Base-by-base conservation (phyloP, 2,113 vertebrate genomes). In the Natator depressus region DNA sequence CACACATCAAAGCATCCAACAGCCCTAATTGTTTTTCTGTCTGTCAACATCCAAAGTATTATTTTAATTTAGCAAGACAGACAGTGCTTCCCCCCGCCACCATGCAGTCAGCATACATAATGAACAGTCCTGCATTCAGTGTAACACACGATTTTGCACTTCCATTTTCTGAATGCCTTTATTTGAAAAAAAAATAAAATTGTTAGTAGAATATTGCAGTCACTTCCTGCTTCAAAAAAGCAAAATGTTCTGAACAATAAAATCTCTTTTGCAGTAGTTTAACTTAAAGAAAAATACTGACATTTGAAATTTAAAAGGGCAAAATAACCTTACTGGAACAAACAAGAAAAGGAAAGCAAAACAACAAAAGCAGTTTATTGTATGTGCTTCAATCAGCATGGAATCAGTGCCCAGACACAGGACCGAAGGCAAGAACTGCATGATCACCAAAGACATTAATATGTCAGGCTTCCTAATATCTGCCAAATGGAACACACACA, bases 21-120 rank as follows among this genome's bases (percentile, higher is more conserved):
- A 84, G 90, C 90, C 93, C 90, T 89, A 76, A 96, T 95, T 93
- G 95, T 93, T 96, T 90, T 89, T 82, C 93, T 94, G 94, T 55
- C 95, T 87, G 78, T 94, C 95, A 95, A 91, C 93, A 92, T 88
- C 35, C 89, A 94, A 81, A 94, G 85, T 35, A 96, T 96, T 96
- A 94, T 89, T 93, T 90, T 93, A 82, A 95, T 95, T 96, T 80
- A 95, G 93, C 97, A 96, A 96, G 93, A 84, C 93, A 97, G 95
- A 95, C 93, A 94, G 84, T 11, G 53, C 76, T 0, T 14, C 6
- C 19, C 19, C 19, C 54, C 54, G 19, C 11, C 4, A 17, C 3
- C 10, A 10, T 12, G 49, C 59, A 55, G 89, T 82, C 92, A 96
- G 94, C 95, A 96, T 55, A 69, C 54, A n/a, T 80, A 84, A 9